Evolutionary conservation across 37 sponge, comb jelly and placozoan species (phyloP).

Genomic region (Chondrilla cf. caribensis): DNA sequence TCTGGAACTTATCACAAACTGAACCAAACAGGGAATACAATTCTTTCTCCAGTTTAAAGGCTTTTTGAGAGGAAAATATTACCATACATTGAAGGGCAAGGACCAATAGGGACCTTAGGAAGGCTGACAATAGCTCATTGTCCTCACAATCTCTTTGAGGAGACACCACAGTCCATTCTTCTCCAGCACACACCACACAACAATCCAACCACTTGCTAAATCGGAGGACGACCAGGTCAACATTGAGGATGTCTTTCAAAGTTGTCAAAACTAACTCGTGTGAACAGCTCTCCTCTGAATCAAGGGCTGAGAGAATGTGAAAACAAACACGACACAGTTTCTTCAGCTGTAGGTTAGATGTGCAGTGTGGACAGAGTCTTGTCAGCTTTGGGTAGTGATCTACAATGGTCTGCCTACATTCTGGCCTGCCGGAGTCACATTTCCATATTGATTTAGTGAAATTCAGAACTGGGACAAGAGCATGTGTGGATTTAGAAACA

Average conservation of each 20-base stretch:
- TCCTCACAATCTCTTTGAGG: constrained; percentile 2
- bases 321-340: not conserved
- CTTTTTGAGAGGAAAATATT: too few relatives aligned
- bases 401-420: not conserved
- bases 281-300: not conserved
- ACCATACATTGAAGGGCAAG: too few relatives aligned
- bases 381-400: not conserved
- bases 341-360: not conserved
- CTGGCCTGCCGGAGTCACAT: not conserved
- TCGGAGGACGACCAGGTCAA: too few relatives aligned
- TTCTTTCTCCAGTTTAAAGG: too few relatives aligned
- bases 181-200: too few relatives aligned
- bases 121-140: not conserved
- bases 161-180: not conserved
- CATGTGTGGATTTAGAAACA: too few relatives aligned
- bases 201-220: too few relatives aligned
- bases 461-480: not conserved
- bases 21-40: too few relatives aligned
- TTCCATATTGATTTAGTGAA: not conserved
- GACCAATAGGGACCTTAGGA: not conserved
- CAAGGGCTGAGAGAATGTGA: not conserved
- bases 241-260: too few relatives aligned
- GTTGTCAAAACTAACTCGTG: too few relatives aligned
- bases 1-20: too few relatives aligned
- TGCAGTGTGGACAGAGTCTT: not conserved